Conservation (phyloP, 2,113 vertebrate species). For the Nyctereutes procyonoides region DNA sequence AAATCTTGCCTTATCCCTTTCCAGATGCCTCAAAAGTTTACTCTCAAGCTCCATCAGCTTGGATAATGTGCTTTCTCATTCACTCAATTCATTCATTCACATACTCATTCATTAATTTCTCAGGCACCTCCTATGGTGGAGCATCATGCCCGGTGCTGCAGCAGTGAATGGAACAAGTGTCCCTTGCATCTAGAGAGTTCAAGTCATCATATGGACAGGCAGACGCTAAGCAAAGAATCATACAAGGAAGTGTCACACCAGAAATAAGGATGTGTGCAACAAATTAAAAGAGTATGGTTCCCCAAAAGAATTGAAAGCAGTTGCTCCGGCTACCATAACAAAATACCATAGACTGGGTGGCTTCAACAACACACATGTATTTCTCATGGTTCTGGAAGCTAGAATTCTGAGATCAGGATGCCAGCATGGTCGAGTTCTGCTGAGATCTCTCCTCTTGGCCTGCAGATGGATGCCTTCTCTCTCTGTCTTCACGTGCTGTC, state of each 20-base stretch:
- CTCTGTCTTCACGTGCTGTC: neutral
- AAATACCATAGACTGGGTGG: neutral
- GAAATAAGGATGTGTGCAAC: neutral
- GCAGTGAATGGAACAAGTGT: neutral
- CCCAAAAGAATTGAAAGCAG: neutral
- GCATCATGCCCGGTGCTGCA: fast-evolving
- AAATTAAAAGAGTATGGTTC: neutral
- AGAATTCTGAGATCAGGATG: neutral
- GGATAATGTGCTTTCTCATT: neutral
- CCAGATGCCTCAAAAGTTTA: neutral
- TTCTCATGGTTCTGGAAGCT: neutral
- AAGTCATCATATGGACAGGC: neutral
- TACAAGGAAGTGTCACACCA: neutral
- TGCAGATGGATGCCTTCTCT: neutral
- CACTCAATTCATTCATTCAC: neutral
- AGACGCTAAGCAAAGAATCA: neutral
- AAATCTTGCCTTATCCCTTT: neutral
- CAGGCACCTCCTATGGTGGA: neutral
- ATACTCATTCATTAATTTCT: neutral
- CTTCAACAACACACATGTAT: neutral
- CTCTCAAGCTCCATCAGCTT: neutral
- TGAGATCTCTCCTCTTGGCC: neutral
- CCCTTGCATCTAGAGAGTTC: neutral
- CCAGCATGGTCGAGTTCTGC: neutral
- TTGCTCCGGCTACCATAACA: neutral